Evolutionary conservation across 1,140 invertebrate genomes (phyloP).

Genomic region (Drosophila pseudoobscura): DNA sequence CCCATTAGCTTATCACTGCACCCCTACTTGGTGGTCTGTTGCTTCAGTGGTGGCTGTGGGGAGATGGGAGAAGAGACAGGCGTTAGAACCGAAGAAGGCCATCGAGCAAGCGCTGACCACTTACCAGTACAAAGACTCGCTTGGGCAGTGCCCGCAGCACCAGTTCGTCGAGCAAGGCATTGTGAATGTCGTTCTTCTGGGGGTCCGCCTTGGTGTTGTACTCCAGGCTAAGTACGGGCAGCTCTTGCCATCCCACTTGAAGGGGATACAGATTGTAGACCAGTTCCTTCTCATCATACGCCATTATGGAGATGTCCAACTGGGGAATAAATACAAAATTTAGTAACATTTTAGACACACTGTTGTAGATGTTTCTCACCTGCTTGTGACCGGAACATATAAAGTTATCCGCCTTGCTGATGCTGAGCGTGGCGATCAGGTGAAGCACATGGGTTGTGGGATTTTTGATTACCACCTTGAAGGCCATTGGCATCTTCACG

Average conservation of each 20-base stretch:
- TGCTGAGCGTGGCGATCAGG: slow-evolving; percentile 71
- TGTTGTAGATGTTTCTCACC: slow-evolving; percentile 25
- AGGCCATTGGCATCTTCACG: slow-evolving; percentile 82
- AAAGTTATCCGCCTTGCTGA: slow-evolving; percentile 82
- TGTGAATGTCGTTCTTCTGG: slow-evolving; percentile 72
- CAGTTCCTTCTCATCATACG: slow-evolving; percentile 76
- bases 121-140: slow-evolving; percentile 81
- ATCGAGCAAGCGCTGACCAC: not conserved
- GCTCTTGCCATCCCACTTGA: slow-evolving; percentile 80
- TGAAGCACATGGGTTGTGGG: slow-evolving; percentile 74
- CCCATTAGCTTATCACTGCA: not conserved
- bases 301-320: slow-evolving; percentile 81
- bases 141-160: slow-evolving; percentile 81
- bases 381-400: slow-evolving; percentile 83
- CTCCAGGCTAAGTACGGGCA: slow-evolving; percentile 75
- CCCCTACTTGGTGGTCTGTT: slow-evolving; percentile 68
- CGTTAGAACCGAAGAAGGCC: not conserved
- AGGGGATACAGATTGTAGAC: slow-evolving; percentile 82
- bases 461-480: slow-evolving; percentile 79
- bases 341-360: not conserved
- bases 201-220: slow-evolving; percentile 81
- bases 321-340: slow-evolving; percentile 9
- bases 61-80: not conserved
- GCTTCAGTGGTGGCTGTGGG: slow-evolving; percentile 73
- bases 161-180: slow-evolving; percentile 71